Evolutionary conservation across 2,113 vertebrate genomes (phyloP), one percentile per base, ranked within the genome.

Genomic region (Rhinogobius similis): DNA sequence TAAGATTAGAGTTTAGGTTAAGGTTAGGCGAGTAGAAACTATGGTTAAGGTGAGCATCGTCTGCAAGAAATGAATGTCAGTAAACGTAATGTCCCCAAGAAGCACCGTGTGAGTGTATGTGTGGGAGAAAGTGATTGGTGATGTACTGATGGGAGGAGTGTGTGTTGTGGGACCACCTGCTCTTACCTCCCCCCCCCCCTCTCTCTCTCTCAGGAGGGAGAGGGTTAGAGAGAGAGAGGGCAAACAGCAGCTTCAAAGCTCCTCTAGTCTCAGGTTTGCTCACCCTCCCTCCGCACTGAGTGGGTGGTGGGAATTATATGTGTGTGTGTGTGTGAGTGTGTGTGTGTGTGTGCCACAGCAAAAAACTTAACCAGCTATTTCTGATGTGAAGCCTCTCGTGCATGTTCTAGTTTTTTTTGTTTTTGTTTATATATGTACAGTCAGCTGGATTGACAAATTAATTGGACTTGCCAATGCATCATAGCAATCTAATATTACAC

Each of bases 151-250:
- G 75, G 77, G 74, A 82, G 62, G 79, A 75, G 77, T 70, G 77
- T 75, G 82, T 74, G 77, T 75, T 62, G 72, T 84, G 69, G 76
- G 82, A 85, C 87, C 90, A 89, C 87, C 88, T 88, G 89, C 86
- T 82, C 53, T 69, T 68, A 14, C 10, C 72, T 77, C 73, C 66
- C 62, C 27, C 44, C 14, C 24, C 44, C 39, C 27, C 10, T 12
- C 3, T 23, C n/a, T 23, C 10, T 23, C 21, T 53, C 50, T 59
- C 41, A 21, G 29, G 56, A 82, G 73, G 56, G 50, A 21, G 64
- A 70, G 71, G 41, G 63, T 76, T 48, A 68, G 71, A 46, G 59
- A 79, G 61, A 68, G 65, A 76, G 65, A 82, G 73, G 74, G 72
- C 52, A 59, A 69, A 79, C 63, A 65, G 73, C 72, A 77, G 83